Percentiles rank a stretch among this genome's conserved stretches.
These are phyloP conservation scores for Antheraea assamensis DNA, from an alignment of 2,888 invertebrate species.

Conservation along the genomic window DNA sequence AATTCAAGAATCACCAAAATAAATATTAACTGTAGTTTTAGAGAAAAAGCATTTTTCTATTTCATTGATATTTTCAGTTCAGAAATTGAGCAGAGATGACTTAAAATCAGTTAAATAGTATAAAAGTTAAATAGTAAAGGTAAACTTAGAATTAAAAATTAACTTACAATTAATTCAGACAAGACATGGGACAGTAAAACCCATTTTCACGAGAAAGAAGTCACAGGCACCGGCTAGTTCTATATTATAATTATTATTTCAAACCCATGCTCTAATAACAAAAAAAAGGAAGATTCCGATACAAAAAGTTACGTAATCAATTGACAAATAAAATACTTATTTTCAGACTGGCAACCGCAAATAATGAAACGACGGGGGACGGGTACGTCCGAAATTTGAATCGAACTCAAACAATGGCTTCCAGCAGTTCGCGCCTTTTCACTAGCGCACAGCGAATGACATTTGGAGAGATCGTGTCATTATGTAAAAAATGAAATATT, in stretches of 20 bases:
- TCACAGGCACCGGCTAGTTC: too few species aligned
- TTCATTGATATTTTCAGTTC: too few species aligned
- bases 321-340: slow-evolving; percentile 57
- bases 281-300: slow-evolving; percentile 6
- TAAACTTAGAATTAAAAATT: too few species aligned
- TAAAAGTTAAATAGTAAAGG: too few species aligned
- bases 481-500: slow-evolving; percentile 49
- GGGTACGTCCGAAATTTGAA: slow-evolving; percentile 72
- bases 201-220: too few species aligned
- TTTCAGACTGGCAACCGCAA: slow-evolving; percentile 73
- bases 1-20: too few species aligned
- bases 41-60: too few species aligned
- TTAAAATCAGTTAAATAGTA: too few species aligned
- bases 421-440: slow-evolving; percentile 70
- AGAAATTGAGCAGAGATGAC: too few species aligned
- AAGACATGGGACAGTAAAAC: too few species aligned
- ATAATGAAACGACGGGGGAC: slow-evolving; percentile 74
- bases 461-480: slow-evolving; percentile 50
- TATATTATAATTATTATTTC: not conserved
- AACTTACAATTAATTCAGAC: too few species aligned
- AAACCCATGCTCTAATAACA: slow-evolving; percentile 12
- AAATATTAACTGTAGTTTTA: too few species aligned
- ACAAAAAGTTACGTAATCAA: slow-evolving; percentile 57
- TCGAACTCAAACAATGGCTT: slow-evolving; percentile 70
- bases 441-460: slow-evolving; percentile 65